Conservation (phyloP, 2,113 vertebrate genomes). For the Noturus placidus region DNA sequence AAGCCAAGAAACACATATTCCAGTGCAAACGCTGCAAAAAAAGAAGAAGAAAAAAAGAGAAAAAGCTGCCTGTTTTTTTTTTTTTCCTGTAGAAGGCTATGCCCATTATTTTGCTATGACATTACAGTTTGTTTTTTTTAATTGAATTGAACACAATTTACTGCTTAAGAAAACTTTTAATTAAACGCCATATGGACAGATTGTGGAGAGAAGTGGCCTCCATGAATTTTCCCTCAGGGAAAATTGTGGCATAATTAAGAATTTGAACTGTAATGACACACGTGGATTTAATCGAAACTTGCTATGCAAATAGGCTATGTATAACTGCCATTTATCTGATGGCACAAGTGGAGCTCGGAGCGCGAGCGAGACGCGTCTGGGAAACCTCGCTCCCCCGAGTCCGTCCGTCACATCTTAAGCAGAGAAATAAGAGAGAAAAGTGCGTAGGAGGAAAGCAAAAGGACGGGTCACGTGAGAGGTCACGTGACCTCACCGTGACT, state of each 20-base stretch:
- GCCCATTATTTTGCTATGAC: constrained; percentile 80
- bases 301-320: constrained; percentile 72
- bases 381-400: constrained; percentile 56
- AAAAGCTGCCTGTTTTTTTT: neutral
- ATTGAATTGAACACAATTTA: constrained; percentile 84
- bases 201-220: constrained; percentile 77
- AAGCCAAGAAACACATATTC: constrained; percentile 51
- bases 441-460: constrained; percentile 33
- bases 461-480: constrained; percentile 31
- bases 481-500: constrained; percentile 47
- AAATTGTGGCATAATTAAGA: constrained; percentile 80
- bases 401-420: neutral
- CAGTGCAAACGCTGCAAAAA: constrained; percentile 67
- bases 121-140: constrained; percentile 84
- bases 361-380: constrained; percentile 56
- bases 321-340: constrained; percentile 71
- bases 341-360: constrained; percentile 60
- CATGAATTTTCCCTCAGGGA: constrained; percentile 75
- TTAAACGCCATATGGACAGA: constrained; percentile 82
- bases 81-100: constrained; percentile 66
- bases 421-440: constrained; percentile 44
- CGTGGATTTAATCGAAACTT: constrained; percentile 77
- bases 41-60: constrained; percentile 25
- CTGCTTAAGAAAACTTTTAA: constrained; percentile 84
- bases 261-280: constrained; percentile 83